Percentiles rank a stretch among this genome's conserved stretches.
phyloP scores from a whole-genome alignment of 2,888 invertebrate genomes.

The Odontomyia ornata region DNA sequence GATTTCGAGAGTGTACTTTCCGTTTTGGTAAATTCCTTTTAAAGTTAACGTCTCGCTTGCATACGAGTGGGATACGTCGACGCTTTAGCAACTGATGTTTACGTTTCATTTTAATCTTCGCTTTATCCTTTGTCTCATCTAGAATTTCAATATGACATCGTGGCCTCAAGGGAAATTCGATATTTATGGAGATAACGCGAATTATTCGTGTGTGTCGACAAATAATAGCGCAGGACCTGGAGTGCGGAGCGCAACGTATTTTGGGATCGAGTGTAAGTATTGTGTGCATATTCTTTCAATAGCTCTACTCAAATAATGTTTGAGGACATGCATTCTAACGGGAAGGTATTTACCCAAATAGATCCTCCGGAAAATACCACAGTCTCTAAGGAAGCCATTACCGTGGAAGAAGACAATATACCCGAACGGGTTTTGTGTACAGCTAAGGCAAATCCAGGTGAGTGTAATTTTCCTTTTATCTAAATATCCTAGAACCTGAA shows the following conservation, averaged over 20 bases:
- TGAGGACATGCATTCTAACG: background rate
- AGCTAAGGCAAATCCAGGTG: conserved; percentile 67
- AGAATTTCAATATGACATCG: conserved; percentile 86
- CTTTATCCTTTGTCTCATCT: conserved; percentile 12
- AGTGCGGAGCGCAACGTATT: conserved; percentile 83
- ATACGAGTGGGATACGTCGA: background rate
- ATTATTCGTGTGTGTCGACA: conserved; percentile 85
- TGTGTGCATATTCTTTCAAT: background rate
- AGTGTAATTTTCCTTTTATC: conserved; percentile 1
- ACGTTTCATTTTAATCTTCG: background rate
- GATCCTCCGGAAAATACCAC: conserved; percentile 88
- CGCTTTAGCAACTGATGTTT: background rate
- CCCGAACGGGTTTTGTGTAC: conserved; percentile 67
- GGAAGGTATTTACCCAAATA: conserved; percentile 57
- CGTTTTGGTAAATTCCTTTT: conserved; percentile 70
- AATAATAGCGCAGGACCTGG: conserved; percentile 80
- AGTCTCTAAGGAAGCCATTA: conserved; percentile 67
- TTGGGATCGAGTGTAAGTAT: conserved; percentile 89
- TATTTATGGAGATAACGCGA: conserved; percentile 78
- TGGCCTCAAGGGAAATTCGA: conserved; percentile 84
- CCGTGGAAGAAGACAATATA: conserved; percentile 66
- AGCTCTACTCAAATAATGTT: background rate
- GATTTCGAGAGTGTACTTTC: conserved; percentile 90
- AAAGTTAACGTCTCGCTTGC: conserved; percentile 4
- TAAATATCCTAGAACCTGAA: too few relatives aligned